These are phyloP conservation scores for Leguminivora glycinivorella DNA, from an alignment of 1,140 invertebrate species.

Conservation along the genomic window DNA sequence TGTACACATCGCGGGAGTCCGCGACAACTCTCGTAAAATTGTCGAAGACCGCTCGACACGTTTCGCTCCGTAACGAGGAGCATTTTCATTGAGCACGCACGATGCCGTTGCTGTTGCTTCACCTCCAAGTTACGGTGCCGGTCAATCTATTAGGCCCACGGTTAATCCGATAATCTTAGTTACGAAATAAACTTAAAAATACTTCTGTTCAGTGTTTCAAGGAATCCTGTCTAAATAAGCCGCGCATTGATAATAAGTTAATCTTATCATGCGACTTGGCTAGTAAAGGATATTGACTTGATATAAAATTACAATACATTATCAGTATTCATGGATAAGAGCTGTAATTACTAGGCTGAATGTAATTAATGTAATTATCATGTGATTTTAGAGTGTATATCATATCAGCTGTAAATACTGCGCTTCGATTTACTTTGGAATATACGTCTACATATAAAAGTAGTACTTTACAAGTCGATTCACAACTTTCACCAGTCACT, in stretches of 20 bases:
- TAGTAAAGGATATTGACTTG: background rate
- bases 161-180: background rate
- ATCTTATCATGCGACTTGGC: background rate
- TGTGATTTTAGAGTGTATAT: slow-evolving; percentile 1
- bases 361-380: background rate
- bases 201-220: background rate
- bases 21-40: too few species aligned
- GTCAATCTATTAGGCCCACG: background rate
- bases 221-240: background rate
- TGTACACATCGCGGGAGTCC: too few species aligned
- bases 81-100: too few species aligned
- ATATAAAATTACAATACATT: background rate
- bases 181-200: background rate
- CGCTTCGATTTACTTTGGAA: too few species aligned
- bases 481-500: too few species aligned
- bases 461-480: too few species aligned
- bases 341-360: background rate
- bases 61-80: too few species aligned
- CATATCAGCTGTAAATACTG: background rate
- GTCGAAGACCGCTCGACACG: too few species aligned
- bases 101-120: too few species aligned
- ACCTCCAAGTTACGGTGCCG: background rate
- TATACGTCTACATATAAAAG: too few species aligned
- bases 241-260: background rate
- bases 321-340: background rate